Base-by-base conservation (phyloP, 2,797 vertebrate genomes). In the Halcyon leucocephala region DNA sequence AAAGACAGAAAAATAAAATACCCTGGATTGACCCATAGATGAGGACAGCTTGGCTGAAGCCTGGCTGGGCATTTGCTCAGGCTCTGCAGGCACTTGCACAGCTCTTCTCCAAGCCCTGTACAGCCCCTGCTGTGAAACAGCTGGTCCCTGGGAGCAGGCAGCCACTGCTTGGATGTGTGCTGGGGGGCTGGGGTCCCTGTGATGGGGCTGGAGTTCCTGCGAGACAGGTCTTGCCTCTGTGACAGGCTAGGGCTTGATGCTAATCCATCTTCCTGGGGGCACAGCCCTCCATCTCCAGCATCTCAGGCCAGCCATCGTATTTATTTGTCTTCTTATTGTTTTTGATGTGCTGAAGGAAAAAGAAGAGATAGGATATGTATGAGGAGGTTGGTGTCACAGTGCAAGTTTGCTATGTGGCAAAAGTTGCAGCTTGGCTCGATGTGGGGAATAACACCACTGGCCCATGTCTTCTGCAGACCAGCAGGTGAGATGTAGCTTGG, bases 231-330 rank as follows among this genome's bases (percentile, higher is more conserved):
- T 88, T 5, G 4, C 52, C 48, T 64, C 42, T 0, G 0, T 74
- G 25, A 29, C 66, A 29, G 70, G 42, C 61, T 85, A 73, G 61
- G 35, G 11, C 11, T 82, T 21, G 26, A 11, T 64, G 29, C 86
- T 98, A 98, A 15, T 95, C 70, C 8, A 85, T 49, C 96, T 98
- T 98, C 86, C 26, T 95, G 71, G 99, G 98, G 87, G 98, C 95
- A 29, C 99, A 99, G 96, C 99, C 99, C 54, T 97, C 96, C 86
- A 99, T 79, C 92, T 99, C 98, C 83, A 98, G 95, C 61, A 97
- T 51, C 72, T 97, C 98, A 0, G 99, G 99, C 99, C 99, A 99
- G 48, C 97, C 98, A 0, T 98, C 98, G 0, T 99, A 99, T 64
- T 97, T 86, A 87, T 99, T 99, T 24, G 55, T 97, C 2, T 96